Conservation (phyloP, 1,140 invertebrate genomes). For the Plodia interpunctella region DNA sequence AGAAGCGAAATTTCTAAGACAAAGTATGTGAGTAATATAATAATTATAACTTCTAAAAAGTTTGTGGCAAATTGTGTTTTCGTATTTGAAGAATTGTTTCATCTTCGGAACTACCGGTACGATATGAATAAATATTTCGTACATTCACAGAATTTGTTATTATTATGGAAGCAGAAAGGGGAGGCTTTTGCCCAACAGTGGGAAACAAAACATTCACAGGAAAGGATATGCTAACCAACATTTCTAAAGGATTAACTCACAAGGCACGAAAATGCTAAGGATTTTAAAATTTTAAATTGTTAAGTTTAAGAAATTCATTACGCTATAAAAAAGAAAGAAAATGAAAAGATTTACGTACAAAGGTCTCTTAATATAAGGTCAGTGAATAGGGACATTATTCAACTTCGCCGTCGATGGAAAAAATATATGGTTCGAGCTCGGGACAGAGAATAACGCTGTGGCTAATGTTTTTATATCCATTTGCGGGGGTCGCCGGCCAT, state of each 20-base stretch:
- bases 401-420: conserved; percentile 22
- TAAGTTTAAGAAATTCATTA: neutral
- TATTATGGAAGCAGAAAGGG: too few relatives aligned
- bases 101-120: too few relatives aligned
- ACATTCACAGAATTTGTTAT: too few relatives aligned
- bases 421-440: conserved; percentile 17
- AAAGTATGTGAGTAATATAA: neutral
- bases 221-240: too few relatives aligned
- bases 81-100: neutral
- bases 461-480: conserved; percentile 6
- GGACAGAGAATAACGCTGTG: neutral
- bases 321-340: conserved; percentile 16
- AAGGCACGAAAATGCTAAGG: too few relatives aligned
- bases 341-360: conserved; percentile 20
- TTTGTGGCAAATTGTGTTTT: neutral
- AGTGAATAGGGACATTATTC: conserved; percentile 24
- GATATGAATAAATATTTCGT: too few relatives aligned
- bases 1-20: neutral
- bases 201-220: too few relatives aligned
- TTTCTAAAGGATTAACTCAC: too few relatives aligned
- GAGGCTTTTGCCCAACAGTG: too few relatives aligned
- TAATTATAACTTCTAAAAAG: neutral
- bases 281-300: neutral
- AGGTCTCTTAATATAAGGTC: conserved; percentile 24
- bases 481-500: neutral